Evolutionary conservation across 1,140 invertebrate species (phyloP).

Genomic region (Nixonia krombeini): DNA sequence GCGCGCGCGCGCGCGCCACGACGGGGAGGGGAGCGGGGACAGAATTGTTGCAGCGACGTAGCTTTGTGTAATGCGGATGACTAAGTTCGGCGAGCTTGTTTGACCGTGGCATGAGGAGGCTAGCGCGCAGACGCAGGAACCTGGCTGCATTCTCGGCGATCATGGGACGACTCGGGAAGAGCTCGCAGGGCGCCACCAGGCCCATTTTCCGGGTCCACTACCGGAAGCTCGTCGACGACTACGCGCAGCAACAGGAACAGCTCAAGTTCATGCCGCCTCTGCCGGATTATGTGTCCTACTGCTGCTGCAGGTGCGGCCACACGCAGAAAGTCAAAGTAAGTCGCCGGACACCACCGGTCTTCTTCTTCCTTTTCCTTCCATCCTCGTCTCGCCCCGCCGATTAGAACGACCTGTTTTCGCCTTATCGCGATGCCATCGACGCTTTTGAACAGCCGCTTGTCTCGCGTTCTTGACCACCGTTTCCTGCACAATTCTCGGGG

Average conservation of each 20-base stretch:
- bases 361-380: too few relatives aligned
- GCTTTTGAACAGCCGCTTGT: too few relatives aligned
- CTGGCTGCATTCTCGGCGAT: conserved; percentile 66
- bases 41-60: neutral
- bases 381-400: too few relatives aligned
- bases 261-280: conserved; percentile 67
- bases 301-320: conserved; percentile 77
- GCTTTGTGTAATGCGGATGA: conserved; percentile 7
- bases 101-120: conserved; percentile 65
- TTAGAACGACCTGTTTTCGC: too few relatives aligned
- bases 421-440: too few relatives aligned
- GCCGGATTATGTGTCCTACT: conserved; percentile 77
- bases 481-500: too few relatives aligned
- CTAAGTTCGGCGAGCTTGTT: conserved; percentile 12
- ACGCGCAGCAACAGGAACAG: conserved; percentile 65
- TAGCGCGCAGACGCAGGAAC: conserved; percentile 65
- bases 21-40: conserved; percentile 6
- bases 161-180: conserved; percentile 73
- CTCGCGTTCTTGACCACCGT: too few relatives aligned
- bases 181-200: conserved; percentile 62
- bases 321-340: conserved; percentile 77
- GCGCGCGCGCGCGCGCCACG: too few relatives aligned
- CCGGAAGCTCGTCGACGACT: conserved; percentile 75
- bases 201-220: conserved; percentile 75
- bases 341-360: too few relatives aligned